These are phyloP conservation scores for Pollachius pollachius DNA, from an alignment of 2,113 vertebrate species.

Conservation along the genomic window DNA sequence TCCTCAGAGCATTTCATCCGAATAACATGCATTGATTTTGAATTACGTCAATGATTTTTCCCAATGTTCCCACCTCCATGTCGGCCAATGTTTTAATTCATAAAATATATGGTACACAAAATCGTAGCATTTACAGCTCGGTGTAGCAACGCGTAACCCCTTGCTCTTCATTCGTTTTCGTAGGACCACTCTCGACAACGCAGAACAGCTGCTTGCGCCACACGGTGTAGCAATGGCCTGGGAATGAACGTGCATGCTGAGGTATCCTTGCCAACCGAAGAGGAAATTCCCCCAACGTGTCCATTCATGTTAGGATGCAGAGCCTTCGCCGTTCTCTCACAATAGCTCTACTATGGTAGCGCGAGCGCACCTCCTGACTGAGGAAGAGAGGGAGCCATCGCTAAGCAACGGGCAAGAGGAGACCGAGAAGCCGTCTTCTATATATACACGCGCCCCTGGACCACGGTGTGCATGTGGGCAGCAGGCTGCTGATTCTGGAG, in stretches of 20 bases:
- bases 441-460: conserved; percentile 28
- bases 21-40: too few species aligned
- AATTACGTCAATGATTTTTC: too few species aligned
- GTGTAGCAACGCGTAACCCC: too few species aligned
- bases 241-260: conserved; percentile 40
- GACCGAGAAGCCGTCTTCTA: conserved; percentile 31
- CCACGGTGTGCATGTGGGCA: conserved; percentile 9
- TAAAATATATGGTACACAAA: too few species aligned
- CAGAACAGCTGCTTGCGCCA: conserved; percentile 3
- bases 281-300: conserved; percentile 47
- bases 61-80: too few species aligned
- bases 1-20: too few species aligned
- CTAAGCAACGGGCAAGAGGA: conserved; percentile 65
- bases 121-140: too few species aligned
- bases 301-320: conserved; percentile 57
- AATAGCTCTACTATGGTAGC: conserved; percentile 25
- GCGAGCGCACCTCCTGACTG: conserved; percentile 26
- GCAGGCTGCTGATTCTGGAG: too few species aligned
- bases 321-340: conserved; percentile 43
- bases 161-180: too few species aligned
- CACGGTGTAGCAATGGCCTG: conserved; percentile 22
- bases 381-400: conserved; percentile 45
- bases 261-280: conserved; percentile 51
- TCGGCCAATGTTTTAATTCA: too few species aligned
- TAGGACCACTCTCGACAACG: too few species aligned